A percentile compares a stretch with the other conserved stretches of the same genome.
phyloP scores from a whole-genome alignment of 2,888 invertebrate genomes.

The Ornithoptera priamus region DNA sequence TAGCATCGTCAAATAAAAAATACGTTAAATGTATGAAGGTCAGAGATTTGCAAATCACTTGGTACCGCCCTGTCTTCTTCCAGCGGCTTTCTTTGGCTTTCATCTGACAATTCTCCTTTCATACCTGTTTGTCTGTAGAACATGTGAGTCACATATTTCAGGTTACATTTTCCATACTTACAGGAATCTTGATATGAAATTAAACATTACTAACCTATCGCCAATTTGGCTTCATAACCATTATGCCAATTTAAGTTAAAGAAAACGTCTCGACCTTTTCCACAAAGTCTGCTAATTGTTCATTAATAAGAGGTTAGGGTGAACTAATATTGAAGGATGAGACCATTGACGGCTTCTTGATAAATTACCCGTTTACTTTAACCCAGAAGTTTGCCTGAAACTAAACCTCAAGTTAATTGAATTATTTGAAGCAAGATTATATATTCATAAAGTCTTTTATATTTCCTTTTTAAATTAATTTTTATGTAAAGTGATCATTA shows the following conservation, averaged over 20 bases:
- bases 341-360: conserved; percentile 14
- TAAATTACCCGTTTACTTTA: conserved; percentile 19
- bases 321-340: conserved; percentile 11
- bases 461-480: not conserved
- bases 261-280: not conserved
- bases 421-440: conserved; percentile 4
- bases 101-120: too few relatives aligned
- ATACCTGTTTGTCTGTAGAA: too few relatives aligned
- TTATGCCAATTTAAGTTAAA: not conserved
- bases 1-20: too few relatives aligned
- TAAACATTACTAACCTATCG: too few relatives aligned
- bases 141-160: too few relatives aligned
- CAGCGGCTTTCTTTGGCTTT: too few relatives aligned
- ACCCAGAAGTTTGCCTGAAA: conserved; percentile 12
- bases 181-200: too few relatives aligned
- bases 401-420: conserved; percentile 18
- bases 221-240: too few relatives aligned
- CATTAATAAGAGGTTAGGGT: not conserved
- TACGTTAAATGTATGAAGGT: too few relatives aligned
- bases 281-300: conserved; percentile 1
- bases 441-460: not conserved
- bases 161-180: too few relatives aligned
- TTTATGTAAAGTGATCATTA: not conserved
- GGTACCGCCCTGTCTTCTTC: too few relatives aligned
- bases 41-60: too few relatives aligned